Conservation (phyloP, 2,797 vertebrate genomes). For the Halcyon smyrnensis region DNA sequence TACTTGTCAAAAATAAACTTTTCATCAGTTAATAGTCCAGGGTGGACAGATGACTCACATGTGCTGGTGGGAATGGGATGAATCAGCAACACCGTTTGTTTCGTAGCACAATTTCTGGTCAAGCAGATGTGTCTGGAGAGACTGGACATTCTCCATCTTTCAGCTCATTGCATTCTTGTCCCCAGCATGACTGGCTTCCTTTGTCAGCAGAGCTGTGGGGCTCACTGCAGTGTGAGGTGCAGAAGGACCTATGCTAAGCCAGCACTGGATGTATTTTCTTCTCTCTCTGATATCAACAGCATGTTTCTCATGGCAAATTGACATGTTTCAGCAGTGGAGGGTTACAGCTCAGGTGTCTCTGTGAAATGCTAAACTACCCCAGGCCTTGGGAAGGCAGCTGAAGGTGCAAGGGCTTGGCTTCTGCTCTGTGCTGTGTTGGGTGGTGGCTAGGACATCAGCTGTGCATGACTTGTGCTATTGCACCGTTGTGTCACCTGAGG, state of each 20-base stretch:
- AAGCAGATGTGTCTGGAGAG: constrained; percentile 27
- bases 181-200: neutral
- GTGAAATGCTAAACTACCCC: neutral
- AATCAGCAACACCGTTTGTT: constrained; percentile 10
- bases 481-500: neutral
- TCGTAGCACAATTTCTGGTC: neutral
- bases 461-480: neutral
- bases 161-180: neutral
- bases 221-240: neutral
- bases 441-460: neutral
- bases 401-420: neutral
- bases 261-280: neutral
- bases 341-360: neutral
- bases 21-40: constrained; percentile 40
- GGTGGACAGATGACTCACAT: constrained; percentile 55
- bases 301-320: neutral
- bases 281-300: neutral
- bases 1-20: constrained; percentile 65
- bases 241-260: neutral
- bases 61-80: constrained; percentile 51
- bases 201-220: neutral
- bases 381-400: accelerated
- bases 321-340: neutral
- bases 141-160: constrained; percentile 14
- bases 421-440: neutral